phyloP scores from a whole-genome alignment of 2,888 invertebrate genomes.

The Trissolcus japonicus region DNA sequence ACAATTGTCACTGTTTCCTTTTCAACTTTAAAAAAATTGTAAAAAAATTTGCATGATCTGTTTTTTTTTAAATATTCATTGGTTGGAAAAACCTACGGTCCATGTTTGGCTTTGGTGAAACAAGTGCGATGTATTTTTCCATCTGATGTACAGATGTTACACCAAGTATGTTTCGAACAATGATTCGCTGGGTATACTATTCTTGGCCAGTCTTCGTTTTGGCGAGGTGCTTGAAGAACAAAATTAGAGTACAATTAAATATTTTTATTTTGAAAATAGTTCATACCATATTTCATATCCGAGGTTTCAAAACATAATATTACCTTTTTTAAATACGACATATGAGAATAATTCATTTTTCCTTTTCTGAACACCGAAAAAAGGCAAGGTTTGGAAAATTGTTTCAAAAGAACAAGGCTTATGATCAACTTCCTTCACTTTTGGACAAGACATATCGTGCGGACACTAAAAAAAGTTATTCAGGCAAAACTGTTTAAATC shows the following conservation, averaged over 20 bases:
- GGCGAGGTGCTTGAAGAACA: constrained; percentile 73
- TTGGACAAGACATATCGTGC: constrained; percentile 88
- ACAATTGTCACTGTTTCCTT: neutral
- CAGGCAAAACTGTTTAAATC: neutral
- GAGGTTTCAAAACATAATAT: neutral
- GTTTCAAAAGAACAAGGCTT: constrained; percentile 89
- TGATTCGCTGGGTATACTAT: constrained; percentile 84
- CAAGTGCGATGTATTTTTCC: constrained; percentile 87
- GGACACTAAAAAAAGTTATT: constrained; percentile 81
- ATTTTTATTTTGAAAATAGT: no score
- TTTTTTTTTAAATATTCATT: neutral
- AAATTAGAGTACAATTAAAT: no score
- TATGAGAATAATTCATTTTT: constrained; percentile 84
- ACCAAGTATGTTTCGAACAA: constrained; percentile 83
- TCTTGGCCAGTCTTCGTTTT: constrained; percentile 86
- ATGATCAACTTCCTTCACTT: constrained; percentile 78
- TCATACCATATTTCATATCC: neutral
- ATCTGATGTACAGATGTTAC: constrained; percentile 85
- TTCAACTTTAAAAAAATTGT: neutral
- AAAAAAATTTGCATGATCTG: neutral
- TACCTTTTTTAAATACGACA: constrained; percentile 88
- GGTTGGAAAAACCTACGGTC: constrained; percentile 80
- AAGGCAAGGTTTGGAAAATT: constrained; percentile 79
- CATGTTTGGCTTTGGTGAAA: constrained; percentile 85
- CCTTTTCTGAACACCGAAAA: constrained; percentile 74